Percentiles rank a stretch among this genome's conserved stretches.
These are phyloP conservation scores for Stenopsyche tienmushanensis DNA, from an alignment of 1,140 invertebrate genomes.

Conservation along the genomic window DNA sequence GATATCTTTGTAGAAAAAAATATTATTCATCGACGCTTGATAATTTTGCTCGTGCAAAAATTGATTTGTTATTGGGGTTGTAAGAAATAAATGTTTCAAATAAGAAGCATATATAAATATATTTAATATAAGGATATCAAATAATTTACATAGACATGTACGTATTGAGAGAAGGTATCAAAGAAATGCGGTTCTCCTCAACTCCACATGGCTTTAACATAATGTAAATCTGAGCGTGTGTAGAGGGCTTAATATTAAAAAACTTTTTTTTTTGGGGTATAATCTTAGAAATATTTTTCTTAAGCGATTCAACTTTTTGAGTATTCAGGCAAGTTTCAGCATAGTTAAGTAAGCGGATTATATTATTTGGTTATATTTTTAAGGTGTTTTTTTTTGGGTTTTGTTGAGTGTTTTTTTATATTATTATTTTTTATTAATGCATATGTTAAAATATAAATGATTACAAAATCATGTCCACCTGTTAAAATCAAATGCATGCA, in stretches of 20 bases:
- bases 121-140: too few species aligned
- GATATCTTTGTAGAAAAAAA: not conserved
- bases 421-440: not conserved
- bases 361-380: not conserved
- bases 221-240: not conserved
- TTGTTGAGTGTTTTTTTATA: not conserved
- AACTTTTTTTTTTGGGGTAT: not conserved
- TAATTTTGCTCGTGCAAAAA: too few species aligned
- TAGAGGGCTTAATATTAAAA: not conserved
- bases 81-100: too few species aligned
- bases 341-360: too few species aligned
- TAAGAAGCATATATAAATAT: not conserved
- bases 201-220: not conserved
- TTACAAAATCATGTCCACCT: not conserved
- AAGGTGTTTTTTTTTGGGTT: not conserved
- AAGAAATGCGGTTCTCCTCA: too few species aligned
- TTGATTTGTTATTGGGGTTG: too few species aligned
- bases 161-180: too few species aligned
- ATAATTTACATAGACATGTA: too few species aligned
- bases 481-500: not conserved
- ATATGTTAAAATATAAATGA: not conserved
- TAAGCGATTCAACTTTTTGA: not conserved
- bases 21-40: too few species aligned
- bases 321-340: too few species aligned
- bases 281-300: not conserved